phyloP scores from a whole-genome alignment of 2,888 invertebrate species.

The Andrena hattorfiana region DNA sequence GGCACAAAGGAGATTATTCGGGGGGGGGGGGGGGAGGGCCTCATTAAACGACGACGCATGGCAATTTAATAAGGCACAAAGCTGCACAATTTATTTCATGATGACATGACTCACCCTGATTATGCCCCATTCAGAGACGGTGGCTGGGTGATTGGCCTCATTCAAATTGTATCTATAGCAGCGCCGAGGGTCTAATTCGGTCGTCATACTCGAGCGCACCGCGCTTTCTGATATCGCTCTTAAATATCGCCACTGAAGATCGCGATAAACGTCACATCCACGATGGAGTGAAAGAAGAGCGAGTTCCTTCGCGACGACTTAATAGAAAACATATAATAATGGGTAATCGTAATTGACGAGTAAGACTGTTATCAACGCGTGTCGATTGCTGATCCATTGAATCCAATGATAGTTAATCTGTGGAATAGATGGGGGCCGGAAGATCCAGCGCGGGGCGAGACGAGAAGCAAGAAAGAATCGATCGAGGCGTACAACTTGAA shows the following conservation, averaged over 20 bases:
- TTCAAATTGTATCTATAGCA: slow-evolving; percentile 73
- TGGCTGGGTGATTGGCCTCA: slow-evolving; percentile 77
- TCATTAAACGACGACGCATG: slow-evolving; percentile 43
- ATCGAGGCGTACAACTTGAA: slow-evolving; percentile 42
- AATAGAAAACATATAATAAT: neutral
- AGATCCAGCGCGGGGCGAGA: slow-evolving; percentile 9
- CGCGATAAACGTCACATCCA: slow-evolving; percentile 67
- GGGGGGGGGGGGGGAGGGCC: neutral
- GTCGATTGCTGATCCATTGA: neutral
- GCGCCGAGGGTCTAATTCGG: slow-evolving; percentile 73
- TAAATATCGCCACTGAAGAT: slow-evolving; percentile 71
- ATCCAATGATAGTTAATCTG: neutral
- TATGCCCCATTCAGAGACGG: slow-evolving; percentile 81
- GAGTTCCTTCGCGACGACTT: slow-evolving; percentile 73
- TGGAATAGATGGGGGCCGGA: neutral
- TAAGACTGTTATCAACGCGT: neutral
- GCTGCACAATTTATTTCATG: slow-evolving; percentile 54
- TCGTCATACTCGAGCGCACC: slow-evolving; percentile 76
- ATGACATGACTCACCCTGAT: slow-evolving; percentile 74
- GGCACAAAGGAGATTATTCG: slow-evolving; percentile 29
- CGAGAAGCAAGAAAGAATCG: slow-evolving; percentile 24
- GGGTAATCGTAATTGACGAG: neutral
- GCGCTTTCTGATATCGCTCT: slow-evolving; percentile 79
- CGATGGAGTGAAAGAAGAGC: slow-evolving; percentile 74
- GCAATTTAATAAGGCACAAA: slow-evolving; percentile 57